Evolutionary conservation across 2,113 vertebrate genomes (phyloP).

Genomic region (Baryphthengus martii): DNA sequence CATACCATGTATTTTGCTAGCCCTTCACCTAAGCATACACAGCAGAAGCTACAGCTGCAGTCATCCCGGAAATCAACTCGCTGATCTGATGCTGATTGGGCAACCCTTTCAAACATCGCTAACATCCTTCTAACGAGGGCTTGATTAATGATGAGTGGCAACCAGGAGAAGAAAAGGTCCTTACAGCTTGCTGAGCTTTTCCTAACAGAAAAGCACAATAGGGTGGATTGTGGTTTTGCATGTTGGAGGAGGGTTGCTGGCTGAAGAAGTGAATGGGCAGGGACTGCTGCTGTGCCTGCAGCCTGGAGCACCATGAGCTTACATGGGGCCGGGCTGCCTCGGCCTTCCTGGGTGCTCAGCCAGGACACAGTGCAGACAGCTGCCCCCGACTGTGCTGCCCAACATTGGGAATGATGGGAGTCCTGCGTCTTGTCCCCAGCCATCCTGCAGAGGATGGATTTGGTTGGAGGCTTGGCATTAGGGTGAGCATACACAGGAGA

Average conservation of each 20-base stretch:
- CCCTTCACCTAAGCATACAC: not conserved
- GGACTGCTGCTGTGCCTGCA: not conserved
- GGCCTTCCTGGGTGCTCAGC: not conserved
- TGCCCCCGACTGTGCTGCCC: not conserved
- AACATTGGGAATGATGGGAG: accelerated
- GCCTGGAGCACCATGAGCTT: not conserved
- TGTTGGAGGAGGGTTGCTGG: not conserved
- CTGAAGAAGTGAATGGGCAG: not conserved
- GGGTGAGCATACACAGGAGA: not conserved
- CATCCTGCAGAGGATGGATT: no score
- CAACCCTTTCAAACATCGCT: not conserved
- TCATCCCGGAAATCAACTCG: not conserved
- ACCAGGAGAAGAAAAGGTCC: not conserved
- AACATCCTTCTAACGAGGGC: not conserved
- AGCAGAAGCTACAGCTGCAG: not conserved
- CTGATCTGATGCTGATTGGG: not conserved
- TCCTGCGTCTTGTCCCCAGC: not conserved
- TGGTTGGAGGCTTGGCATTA: not conserved
- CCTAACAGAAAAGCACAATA: not conserved
- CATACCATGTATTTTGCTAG: not conserved
- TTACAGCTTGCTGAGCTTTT: not conserved
- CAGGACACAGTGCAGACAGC: not conserved
- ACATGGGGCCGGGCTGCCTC: accelerated
- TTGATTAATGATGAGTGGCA: not conserved
- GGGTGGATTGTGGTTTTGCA: not conserved